phyloP scores from a whole-genome alignment of 2,113 vertebrate genomes.

The Microcebus ravelobensis region DNA sequence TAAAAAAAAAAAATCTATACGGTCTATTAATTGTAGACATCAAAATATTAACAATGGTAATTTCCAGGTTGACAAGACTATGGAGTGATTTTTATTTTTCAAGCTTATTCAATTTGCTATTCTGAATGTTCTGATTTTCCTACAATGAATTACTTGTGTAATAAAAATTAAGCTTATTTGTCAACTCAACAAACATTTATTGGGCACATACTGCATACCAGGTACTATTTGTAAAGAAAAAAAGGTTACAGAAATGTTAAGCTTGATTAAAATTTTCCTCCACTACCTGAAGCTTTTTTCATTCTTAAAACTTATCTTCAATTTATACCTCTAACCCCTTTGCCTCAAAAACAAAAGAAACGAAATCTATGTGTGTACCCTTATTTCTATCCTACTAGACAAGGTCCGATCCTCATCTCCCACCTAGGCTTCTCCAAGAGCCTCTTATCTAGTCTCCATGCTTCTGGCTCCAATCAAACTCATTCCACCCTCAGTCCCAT shows the following conservation, averaged over 20 bases:
- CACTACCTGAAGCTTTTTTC: constrained; percentile 24
- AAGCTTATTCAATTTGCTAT: background rate
- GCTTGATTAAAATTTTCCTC: background rate
- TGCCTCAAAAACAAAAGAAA: constrained; percentile 8
- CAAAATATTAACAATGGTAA: constrained; percentile 25
- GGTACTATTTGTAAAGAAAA: background rate
- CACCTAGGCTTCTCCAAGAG: background rate
- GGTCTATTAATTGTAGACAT: background rate
- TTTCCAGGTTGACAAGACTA: background rate
- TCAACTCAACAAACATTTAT: constrained; percentile 9
- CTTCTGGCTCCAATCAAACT: background rate
- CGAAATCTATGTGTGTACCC: background rate
- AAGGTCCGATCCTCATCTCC: background rate
- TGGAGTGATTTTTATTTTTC: background rate
- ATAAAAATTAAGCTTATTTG: background rate
- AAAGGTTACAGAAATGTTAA: background rate
- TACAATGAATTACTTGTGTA: background rate
- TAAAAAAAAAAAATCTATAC: background rate
- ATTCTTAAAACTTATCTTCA: constrained; percentile 35
- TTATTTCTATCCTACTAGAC: background rate
- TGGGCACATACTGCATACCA: background rate
- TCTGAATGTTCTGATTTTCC: background rate
- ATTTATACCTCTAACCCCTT: background rate
- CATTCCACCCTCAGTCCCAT: background rate
- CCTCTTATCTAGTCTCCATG: background rate